phyloP scores from a whole-genome alignment of 2,797 vertebrate species.

The Enteromius unitaeniatus region DNA sequence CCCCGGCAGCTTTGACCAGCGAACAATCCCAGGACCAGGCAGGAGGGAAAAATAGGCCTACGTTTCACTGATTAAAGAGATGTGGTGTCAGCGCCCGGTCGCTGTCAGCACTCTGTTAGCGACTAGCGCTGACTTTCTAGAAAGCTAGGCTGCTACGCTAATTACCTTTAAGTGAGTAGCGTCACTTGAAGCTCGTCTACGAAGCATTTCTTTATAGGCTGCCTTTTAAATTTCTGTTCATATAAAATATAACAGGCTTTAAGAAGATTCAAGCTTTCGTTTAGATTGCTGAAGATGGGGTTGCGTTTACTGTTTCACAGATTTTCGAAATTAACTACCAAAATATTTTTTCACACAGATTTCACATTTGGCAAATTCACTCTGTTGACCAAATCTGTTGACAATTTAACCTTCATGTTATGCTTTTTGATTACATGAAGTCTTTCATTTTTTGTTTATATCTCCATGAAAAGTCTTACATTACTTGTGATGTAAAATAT shows the following conservation, averaged over 20 bases:
- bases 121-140: constrained; percentile 42
- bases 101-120: constrained; percentile 76
- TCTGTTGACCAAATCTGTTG: neutral
- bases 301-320: neutral
- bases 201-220: constrained; percentile 5
- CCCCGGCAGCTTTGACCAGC: constrained; percentile 78
- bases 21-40: constrained; percentile 75
- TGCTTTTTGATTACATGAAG: neutral
- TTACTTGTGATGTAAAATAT: neutral
- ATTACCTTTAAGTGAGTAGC: constrained; percentile 30
- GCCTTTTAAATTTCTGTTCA: neutral
- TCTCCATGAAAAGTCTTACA: neutral
- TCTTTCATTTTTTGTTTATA: neutral
- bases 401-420: neutral
- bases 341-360: neutral
- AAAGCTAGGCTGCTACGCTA: constrained; percentile 23
- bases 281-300: neutral
- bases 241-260: constrained; percentile 25
- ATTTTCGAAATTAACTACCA: neutral
- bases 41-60: constrained; percentile 70
- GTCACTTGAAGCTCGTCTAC: constrained; percentile 28
- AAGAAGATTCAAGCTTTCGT: constrained; percentile 11
- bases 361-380: neutral
- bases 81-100: constrained; percentile 77
- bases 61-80: constrained; percentile 84